Base-by-base conservation (phyloP, 2,888 invertebrate genomes). In the Perizoma flavofasciatum region DNA sequence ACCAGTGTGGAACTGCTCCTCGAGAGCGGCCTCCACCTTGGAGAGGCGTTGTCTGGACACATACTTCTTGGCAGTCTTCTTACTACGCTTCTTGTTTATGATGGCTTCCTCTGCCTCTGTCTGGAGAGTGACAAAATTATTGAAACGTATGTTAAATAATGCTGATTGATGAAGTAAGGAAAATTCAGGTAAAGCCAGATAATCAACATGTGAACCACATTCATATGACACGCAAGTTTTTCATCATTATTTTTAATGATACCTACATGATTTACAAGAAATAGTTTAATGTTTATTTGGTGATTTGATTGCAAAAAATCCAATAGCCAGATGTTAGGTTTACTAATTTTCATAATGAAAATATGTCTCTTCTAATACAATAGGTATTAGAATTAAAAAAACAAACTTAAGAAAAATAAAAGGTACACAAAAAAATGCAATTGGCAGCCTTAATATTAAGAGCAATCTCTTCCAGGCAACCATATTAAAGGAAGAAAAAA, bases 1-100 rank as follows among this genome's bases (percentile, higher is more conserved):
- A 77, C 99, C 99, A 79, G 98, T 97, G 77, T 96, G 95, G 94
- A 99, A 99, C 88, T 99, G 99, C 88, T 99, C 99, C 87, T 98
- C 98, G 63, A 99, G 88, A 51, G 95, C 96, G 68, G 95, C 95
- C 83, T 99, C 99, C 68, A 99, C 98, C 92, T 98, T 98, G 62
- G 98, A 97, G 55, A 95, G 94, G 87, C 97, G 97, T 89, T 99
- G 98, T 72, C 99, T 95, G 54, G 95, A 94, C 85, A 97, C 95
- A 88, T 98, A 99, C 92, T 99, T 99, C 92, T 97, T 96, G 74
- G 95, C 96, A 1, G 96, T 95, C 87, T 98, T 98, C 89, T 98
- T 97, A 76, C 98, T 98, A 70, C 98, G 95, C 87, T 98, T 98
- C 92, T 98, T 98, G 91, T 97, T 98, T 68, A 99, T 93, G 71